These are phyloP conservation scores for Dermatemys mawii DNA, from an alignment of 2,113 vertebrate species.

Conservation along the genomic window DNA sequence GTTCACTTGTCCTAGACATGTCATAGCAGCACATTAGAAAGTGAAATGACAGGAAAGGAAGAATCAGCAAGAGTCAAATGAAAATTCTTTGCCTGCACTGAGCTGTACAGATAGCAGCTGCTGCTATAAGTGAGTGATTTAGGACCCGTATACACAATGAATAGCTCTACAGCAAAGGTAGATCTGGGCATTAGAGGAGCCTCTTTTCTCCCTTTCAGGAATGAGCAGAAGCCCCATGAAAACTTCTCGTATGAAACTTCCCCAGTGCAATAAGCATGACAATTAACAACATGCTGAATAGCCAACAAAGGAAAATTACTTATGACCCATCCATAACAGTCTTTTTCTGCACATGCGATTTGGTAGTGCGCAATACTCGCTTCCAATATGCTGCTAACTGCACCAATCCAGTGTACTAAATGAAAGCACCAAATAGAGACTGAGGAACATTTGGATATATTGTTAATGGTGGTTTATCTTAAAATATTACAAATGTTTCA, in stretches of 20 bases:
- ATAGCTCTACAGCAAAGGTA: background rate
- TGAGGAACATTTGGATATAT: background rate
- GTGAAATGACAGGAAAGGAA: background rate
- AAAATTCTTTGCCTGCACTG: background rate
- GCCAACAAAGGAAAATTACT: background rate
- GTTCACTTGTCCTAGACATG: background rate
- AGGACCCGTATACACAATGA: rapidly evolving
- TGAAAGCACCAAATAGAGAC: background rate
- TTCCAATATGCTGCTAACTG: background rate
- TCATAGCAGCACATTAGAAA: background rate
- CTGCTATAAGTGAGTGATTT: background rate
- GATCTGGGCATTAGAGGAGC: background rate
- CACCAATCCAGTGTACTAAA: background rate
- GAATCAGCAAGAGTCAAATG: background rate
- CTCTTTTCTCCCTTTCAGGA: background rate
- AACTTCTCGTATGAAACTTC: background rate
- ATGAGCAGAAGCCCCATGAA: background rate
- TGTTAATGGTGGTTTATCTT: background rate
- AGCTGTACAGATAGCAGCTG: background rate
- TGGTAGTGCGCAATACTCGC: background rate
- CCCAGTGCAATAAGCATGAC: background rate
- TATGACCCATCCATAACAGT: background rate
- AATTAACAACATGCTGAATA: background rate
- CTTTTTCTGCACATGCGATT: background rate
- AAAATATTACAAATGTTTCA: background rate